A percentile compares a stretch with the other conserved stretches of the same genome.
These are phyloP conservation scores for Lissocephala sabroskyi DNA, from an alignment of 2,888 invertebrate genomes.

Conservation along the genomic window DNA sequence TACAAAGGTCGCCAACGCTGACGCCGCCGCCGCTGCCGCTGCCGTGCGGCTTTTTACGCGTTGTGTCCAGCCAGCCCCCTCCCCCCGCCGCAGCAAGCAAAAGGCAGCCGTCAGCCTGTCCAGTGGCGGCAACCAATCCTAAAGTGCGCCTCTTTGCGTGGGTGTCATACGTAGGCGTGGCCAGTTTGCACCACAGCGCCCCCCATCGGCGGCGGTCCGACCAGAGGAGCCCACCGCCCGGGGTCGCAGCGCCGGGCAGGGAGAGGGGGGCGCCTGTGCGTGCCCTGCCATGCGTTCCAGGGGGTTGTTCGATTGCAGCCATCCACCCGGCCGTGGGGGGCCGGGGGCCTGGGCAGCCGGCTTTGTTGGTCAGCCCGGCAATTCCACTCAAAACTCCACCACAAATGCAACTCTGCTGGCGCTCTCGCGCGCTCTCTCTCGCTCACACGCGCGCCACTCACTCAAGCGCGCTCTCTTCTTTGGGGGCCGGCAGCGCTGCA, in stretches of 20 bases:
- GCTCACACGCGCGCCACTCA: neutral
- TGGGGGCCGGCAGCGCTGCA: neutral
- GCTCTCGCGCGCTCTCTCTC: too few relatives aligned
- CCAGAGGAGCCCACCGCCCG: too few relatives aligned
- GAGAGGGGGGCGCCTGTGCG: conserved; percentile 10
- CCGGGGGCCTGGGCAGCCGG: too few relatives aligned
- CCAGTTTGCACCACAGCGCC: conserved; percentile 18
- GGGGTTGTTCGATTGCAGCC: conserved; percentile 18
- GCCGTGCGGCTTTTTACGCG: conserved; percentile 54
- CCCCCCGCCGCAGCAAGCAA: neutral
- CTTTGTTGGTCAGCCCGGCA: neutral
- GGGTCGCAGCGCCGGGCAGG: neutral
- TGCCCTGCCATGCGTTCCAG: conserved; percentile 17
- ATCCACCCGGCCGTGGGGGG: too few relatives aligned
- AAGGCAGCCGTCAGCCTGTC: conserved; percentile 1
- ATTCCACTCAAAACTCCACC: neutral
- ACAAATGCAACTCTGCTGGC: neutral
- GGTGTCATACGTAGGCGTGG: conserved; percentile 56
- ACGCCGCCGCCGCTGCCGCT: conserved; percentile 29
- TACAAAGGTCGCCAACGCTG: conserved; percentile 44
- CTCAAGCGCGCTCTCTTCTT: neutral
- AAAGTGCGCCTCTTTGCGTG: conserved; percentile 34
- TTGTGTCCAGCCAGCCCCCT: conserved; percentile 34
- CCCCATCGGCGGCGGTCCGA: neutral
- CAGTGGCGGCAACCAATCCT: conserved; percentile 26